phyloP scores from a whole-genome alignment of 1,140 invertebrate species.

The Anoplophora glabripennis region DNA sequence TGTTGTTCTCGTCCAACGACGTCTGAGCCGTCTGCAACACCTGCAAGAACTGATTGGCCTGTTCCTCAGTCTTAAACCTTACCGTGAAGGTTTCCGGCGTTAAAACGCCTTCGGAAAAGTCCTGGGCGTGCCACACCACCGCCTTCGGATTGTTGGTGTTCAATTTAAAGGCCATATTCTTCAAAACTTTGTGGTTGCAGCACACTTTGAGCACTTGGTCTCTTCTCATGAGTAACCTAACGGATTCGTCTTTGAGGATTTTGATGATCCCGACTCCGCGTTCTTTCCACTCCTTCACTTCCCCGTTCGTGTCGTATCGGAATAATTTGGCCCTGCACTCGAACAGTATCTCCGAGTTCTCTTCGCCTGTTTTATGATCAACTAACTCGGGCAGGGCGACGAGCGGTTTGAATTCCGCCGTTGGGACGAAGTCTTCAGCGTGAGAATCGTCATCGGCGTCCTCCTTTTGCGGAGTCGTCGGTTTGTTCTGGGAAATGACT shows the following conservation, averaged over 20 bases:
- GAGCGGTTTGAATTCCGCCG: slow-evolving; percentile 72
- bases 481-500: slow-evolving; percentile 12
- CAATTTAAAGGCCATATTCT: slow-evolving; percentile 60
- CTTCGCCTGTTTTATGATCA: slow-evolving; percentile 71
- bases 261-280: slow-evolving; percentile 78
- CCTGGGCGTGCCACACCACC: slow-evolving; percentile 71
- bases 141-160: slow-evolving; percentile 63
- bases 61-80: slow-evolving; percentile 68
- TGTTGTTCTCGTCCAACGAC: slow-evolving; percentile 53
- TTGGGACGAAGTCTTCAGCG: slow-evolving; percentile 68
- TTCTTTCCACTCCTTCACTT: slow-evolving; percentile 81
- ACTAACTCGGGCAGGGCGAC: slow-evolving; percentile 73
- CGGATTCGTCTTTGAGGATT: slow-evolving; percentile 58
- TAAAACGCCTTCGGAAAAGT: slow-evolving; percentile 69
- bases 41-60: slow-evolving; percentile 55
- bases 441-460: slow-evolving; percentile 43
- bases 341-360: slow-evolving; percentile 65
- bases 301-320: slow-evolving; percentile 56
- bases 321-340: slow-evolving; percentile 69
- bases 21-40: slow-evolving; percentile 44
- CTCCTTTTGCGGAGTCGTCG: slow-evolving; percentile 15
- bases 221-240: slow-evolving; percentile 72
- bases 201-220: slow-evolving; percentile 73
- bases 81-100: slow-evolving; percentile 67
- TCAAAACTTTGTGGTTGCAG: slow-evolving; percentile 68